These are phyloP conservation scores for Tenthredo mesomela DNA, from an alignment of 2,888 invertebrate genomes.

Conservation along the genomic window DNA sequence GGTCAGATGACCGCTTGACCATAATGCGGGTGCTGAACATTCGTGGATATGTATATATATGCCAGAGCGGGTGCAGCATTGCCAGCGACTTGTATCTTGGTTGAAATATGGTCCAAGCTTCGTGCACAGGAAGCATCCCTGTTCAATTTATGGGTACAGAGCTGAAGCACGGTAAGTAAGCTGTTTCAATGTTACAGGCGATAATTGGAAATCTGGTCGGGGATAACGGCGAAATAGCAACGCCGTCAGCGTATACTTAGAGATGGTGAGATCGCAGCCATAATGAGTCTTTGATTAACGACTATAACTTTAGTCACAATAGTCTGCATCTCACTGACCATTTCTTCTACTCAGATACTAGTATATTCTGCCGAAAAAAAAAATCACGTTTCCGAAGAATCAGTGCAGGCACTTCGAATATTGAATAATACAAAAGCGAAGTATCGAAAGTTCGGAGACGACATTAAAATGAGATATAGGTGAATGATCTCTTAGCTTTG, in stretches of 20 bases:
- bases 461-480: neutral
- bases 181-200: slow-evolving; percentile 50
- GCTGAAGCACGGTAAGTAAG: slow-evolving; percentile 39
- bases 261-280: slow-evolving; percentile 18
- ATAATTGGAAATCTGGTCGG: slow-evolving; percentile 48
- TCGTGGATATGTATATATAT: neutral
- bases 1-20: slow-evolving; percentile 7
- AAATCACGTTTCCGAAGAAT: neutral
- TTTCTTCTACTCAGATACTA: neutral
- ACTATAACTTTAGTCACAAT: slow-evolving; percentile 25
- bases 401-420: neutral
- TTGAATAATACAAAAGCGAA: neutral
- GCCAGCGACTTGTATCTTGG: slow-evolving; percentile 44
- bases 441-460: neutral
- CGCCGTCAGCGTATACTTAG: neutral
- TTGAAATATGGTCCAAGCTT: slow-evolving; percentile 41
- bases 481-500: slow-evolving; percentile 6
- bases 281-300: slow-evolving; percentile 44
- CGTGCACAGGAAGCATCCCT: slow-evolving; percentile 38
- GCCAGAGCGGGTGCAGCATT: neutral
- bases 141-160: slow-evolving; percentile 45
- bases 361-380: neutral
- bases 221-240: slow-evolving; percentile 47
- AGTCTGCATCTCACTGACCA: neutral
- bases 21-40: neutral